phyloP scores from a whole-genome alignment of 2,113 vertebrate species.

The Rhineura floridana region DNA sequence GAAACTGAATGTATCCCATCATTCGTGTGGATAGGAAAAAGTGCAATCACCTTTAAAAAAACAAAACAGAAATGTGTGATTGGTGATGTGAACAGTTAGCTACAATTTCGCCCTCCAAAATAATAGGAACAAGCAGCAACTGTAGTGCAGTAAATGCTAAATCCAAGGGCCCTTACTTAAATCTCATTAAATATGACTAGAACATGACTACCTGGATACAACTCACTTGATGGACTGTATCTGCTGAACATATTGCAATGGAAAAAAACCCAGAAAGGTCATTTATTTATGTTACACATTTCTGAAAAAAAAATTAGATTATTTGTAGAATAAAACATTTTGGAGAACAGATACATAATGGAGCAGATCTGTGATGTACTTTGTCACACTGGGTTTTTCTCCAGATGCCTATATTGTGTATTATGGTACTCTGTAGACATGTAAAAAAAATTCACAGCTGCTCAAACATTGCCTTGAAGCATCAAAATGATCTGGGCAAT shows the following conservation, averaged over 20 bases:
- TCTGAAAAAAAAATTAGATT: slow-evolving; percentile 34
- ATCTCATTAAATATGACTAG: no score
- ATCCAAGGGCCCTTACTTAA: no score
- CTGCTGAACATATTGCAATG: not conserved
- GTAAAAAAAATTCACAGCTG: slow-evolving; percentile 40
- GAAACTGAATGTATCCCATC: no score
- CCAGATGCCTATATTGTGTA: slow-evolving; percentile 20
- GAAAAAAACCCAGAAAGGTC: not conserved
- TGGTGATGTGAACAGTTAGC: no score
- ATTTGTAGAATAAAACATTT: slow-evolving; percentile 20
- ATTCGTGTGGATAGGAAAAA: no score
- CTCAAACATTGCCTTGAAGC: slow-evolving; percentile 43
- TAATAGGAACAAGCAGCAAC: no score
- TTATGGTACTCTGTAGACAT: slow-evolving; percentile 26
- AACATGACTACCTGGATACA: not conserved
- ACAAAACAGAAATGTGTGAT: no score
- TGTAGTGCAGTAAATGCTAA: no score
- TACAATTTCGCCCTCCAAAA: no score
- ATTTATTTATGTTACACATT: slow-evolving; percentile 23
- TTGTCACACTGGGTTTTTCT: slow-evolving; percentile 27
- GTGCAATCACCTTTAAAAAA: no score
- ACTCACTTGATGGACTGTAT: not conserved
- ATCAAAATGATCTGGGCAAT: slow-evolving; percentile 44
- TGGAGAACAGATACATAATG: slow-evolving; percentile 35
- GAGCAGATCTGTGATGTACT: slow-evolving; percentile 26